Evolutionary conservation across 2,113 vertebrate genomes (phyloP).

Genomic region (Bubo bubo): DNA sequence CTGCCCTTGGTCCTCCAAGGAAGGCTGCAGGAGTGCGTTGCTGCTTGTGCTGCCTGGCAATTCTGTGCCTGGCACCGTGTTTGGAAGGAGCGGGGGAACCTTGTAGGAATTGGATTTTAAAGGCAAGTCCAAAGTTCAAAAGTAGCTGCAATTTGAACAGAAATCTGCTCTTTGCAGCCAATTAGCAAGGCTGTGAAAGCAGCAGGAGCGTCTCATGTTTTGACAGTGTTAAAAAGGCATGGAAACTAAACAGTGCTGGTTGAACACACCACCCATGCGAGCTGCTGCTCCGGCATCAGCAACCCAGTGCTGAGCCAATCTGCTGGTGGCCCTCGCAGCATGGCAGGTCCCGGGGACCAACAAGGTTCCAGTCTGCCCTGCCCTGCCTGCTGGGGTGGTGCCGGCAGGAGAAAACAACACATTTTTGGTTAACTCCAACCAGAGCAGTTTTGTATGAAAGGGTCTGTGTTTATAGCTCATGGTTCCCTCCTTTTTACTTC

Average conservation of each 20-base stretch:
- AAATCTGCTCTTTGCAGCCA: slow-evolving; percentile 31
- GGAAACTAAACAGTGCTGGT: not conserved
- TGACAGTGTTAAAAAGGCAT: slow-evolving; percentile 41
- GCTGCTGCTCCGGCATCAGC: not conserved
- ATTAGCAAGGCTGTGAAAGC: slow-evolving; percentile 33
- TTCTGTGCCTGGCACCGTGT: fast-evolving
- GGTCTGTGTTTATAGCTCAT: not conserved
- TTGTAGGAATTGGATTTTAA: not conserved
- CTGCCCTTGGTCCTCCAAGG: not conserved
- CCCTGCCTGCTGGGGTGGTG: not conserved
- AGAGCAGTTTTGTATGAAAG: not conserved
- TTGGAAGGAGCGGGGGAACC: not conserved
- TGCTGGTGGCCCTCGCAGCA: not conserved
- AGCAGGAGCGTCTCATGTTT: slow-evolving; percentile 12
- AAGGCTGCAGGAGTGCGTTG: fast-evolving
- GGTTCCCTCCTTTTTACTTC: not conserved
- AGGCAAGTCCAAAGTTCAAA: not conserved
- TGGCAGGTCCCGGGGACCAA: not conserved
- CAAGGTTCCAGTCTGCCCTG: not conserved
- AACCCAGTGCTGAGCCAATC: not conserved
- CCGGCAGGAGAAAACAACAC: not conserved
- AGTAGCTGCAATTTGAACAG: slow-evolving; percentile 2
- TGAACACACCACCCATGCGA: not conserved
- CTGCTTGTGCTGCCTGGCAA: not conserved
- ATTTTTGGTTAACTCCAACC: not conserved